Evolutionary conservation across 2,797 vertebrate genomes (phyloP), one percentile per base, ranked within the genome.

Genomic region (Cuniculus paca): DNA sequence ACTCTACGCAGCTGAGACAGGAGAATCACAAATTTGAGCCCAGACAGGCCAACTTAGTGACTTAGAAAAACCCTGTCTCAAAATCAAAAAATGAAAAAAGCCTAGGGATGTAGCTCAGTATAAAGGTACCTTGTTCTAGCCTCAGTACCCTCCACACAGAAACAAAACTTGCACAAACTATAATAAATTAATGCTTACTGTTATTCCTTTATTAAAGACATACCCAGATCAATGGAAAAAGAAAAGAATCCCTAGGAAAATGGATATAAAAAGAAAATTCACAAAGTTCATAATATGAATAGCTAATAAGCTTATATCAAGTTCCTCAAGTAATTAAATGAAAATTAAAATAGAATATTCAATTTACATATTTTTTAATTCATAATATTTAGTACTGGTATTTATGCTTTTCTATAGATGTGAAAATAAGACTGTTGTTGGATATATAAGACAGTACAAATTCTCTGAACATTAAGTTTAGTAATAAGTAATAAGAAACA

Each of bases 281-380:
- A 86, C 14, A 87, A 79, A 70, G 19, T 58, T 83, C 42, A 86
- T 45, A 88, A n/a, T 84, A 68, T 39, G 45, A 93, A 93, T 45
- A 82, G 34, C n/a, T 72, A 93, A 88, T 63, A 78, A 45, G 45
- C 14, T 54, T 85, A 75, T 70, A 75, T 42, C 65, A 56, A 54
- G 65, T 6, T 48, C 34, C 34, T 16, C 65, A 60, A 79, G 31
- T 88, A 91, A 61, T 84, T 82, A 85, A 88, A 52, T 85, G 31
- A 1, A 79, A 61, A 90, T 81, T 89, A 90, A 96, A 87, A 61
- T 61, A 75, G 26, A 88, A 91, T 50, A 54, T 63, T 70, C 24
- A 90, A 77, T 90, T 94, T 36, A 74, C 54, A 26, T 45, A 95
- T 79, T 86, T 94, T 94, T 61, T 50, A 86, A 50, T 80, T 34